Evolutionary conservation across 2,113 vertebrate genomes (phyloP).

Genomic region (Pterocles burchelli): DNA sequence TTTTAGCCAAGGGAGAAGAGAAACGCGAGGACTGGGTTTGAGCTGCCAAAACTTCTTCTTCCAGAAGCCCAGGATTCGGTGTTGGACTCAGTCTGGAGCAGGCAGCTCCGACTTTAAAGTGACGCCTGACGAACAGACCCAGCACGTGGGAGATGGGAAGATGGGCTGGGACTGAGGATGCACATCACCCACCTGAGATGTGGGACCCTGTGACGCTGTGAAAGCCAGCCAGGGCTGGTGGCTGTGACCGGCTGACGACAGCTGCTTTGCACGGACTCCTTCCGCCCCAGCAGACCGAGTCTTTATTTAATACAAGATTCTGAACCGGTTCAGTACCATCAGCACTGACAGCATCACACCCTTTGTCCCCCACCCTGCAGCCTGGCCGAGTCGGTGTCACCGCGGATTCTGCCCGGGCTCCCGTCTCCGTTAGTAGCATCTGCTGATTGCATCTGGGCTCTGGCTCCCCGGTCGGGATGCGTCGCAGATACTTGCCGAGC

Average conservation of each 20-base stretch:
- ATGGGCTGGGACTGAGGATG: not conserved
- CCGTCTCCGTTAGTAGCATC: not conserved
- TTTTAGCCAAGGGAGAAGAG: slow-evolving; percentile 31
- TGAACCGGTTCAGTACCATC: not conserved
- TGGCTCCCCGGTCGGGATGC: not conserved
- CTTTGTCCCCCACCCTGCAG: not conserved
- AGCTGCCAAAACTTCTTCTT: slow-evolving; percentile 33
- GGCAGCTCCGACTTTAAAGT: not conserved
- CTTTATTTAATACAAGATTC: not conserved
- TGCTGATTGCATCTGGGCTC: not conserved
- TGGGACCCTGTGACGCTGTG: slow-evolving; percentile 12
- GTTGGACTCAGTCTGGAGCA: not conserved
- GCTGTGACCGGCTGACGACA: not conserved
- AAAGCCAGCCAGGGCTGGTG: slow-evolving; percentile 2
- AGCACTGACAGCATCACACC: not conserved
- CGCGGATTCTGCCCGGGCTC: not conserved
- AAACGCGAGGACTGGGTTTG: not conserved
- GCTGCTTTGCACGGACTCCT: slow-evolving; percentile 20
- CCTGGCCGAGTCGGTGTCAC: not conserved
- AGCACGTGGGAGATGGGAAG: not conserved
- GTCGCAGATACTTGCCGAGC: not conserved
- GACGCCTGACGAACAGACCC: not conserved
- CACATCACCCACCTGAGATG: not conserved
- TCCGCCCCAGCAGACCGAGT: not conserved
- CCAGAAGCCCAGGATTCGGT: not conserved